Evolutionary conservation across 2,113 vertebrate genomes (phyloP).

Genomic region (Sylvia atricapilla): DNA sequence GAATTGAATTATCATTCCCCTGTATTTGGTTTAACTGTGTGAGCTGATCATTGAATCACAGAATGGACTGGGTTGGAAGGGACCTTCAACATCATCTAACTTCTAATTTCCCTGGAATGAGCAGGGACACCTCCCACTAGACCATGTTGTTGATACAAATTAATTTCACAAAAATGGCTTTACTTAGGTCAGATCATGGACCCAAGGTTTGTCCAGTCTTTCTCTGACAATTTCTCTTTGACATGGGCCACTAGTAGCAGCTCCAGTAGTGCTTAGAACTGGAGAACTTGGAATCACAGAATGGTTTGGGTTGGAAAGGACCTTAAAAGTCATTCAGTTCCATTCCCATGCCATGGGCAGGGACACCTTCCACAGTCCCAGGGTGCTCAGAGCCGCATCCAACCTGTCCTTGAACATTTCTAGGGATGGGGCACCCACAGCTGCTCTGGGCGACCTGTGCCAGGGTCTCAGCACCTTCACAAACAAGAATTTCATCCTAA

Average conservation of each 20-base stretch:
- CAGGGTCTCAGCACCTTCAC: neutral
- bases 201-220: neutral
- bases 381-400: neutral
- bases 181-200: neutral
- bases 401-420: accelerated
- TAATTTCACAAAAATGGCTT: neutral
- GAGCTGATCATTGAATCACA: neutral
- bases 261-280: accelerated
- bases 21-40: neutral
- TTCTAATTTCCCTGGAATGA: neutral
- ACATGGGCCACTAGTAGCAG: neutral
- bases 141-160: neutral
- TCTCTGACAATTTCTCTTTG: neutral
- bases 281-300: neutral
- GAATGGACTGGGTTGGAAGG: neutral
- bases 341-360: accelerated
- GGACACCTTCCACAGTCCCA: neutral
- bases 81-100: neutral
- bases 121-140: neutral
- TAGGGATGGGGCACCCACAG: neutral
- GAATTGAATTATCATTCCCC: neutral
- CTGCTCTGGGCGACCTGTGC: neutral
- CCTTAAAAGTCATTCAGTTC: neutral
- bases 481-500: neutral
- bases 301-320: neutral